Conservation (phyloP, 1,140 invertebrate genomes). For the Magallana gigas region DNA sequence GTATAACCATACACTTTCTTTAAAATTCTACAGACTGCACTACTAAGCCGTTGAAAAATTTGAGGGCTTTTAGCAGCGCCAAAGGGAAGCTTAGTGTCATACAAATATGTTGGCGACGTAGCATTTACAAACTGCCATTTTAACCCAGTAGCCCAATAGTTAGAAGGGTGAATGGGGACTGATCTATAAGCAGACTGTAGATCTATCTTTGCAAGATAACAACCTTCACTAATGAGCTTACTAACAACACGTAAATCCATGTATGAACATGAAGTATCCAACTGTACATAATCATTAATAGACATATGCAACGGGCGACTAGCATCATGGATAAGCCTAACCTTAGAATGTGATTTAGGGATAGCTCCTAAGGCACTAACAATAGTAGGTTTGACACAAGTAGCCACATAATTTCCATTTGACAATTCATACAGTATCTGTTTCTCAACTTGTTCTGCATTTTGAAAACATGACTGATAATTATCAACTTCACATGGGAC, state of each 20-base stretch:
- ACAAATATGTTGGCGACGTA: conserved; percentile 17
- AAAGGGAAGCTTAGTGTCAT: conserved; percentile 47
- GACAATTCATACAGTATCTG: too few relatives aligned
- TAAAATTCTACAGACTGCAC: conserved; percentile 45
- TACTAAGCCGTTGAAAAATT: conserved; percentile 47
- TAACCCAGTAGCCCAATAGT: conserved; percentile 26
- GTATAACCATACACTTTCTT: conserved; percentile 32
- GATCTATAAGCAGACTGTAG: conserved; percentile 49
- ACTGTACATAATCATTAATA: not conserved
- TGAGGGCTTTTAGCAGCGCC: conserved; percentile 39
- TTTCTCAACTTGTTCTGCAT: too few relatives aligned
- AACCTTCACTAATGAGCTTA: conserved; percentile 1
- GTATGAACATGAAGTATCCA: conserved; percentile 25
- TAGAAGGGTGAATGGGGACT: conserved; percentile 39
- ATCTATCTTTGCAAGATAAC: conserved; percentile 45
- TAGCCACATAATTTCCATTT: too few relatives aligned
- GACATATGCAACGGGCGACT: not conserved
- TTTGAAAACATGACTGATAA: conserved; percentile 38
- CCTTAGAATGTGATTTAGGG: not conserved
- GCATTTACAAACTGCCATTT: conserved; percentile 44
- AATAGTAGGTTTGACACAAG: too few relatives aligned
- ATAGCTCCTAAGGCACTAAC: too few relatives aligned
- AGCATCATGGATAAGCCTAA: conserved; percentile 44
- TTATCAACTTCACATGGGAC: conserved; percentile 13
- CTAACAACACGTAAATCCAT: conserved; percentile 37